Base-by-base conservation (phyloP, 1,140 invertebrate genomes). In the Drosophila cardini region DNA sequence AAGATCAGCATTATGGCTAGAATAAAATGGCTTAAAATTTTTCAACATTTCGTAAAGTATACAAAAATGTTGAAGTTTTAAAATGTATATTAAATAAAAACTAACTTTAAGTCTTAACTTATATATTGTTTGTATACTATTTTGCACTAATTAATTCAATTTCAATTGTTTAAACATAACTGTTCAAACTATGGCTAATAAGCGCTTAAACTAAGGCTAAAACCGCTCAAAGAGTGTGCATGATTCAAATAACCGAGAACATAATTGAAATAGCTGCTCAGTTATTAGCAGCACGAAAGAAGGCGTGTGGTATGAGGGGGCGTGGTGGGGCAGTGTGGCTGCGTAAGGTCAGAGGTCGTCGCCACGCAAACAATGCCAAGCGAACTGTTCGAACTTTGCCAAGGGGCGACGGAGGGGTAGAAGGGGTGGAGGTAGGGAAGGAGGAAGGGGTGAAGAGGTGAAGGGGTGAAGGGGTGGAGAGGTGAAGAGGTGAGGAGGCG, bases 251-350 rank as follows among this genome's bases (percentile, higher is more conserved):
- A 50, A 64, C 62, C 57, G 38, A 56, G 69, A 56, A 73, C 67
- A 84, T 84, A 80, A 84, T 84, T 84, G 46, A 85, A 80, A 80
- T 85, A 50, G 80, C 80, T 73, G 16, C 16, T 40, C 16, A 56
- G 15, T 45, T 63, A 48, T 61, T 53, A 36, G 36, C n/a, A 50
- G 42, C 32, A 34, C 69, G 21, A 26, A 3, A 26, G 21, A 4
- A 26, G 21, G 21, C 21, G 21, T 26, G 21, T 0, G 7, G 3
- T 36, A 56, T 38, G 0, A 10, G 2, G 42, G 9, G 9, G 46
- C 9, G 10, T 45, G 21, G 21, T 4, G 21, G 21, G 21, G 21
- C 4, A 4, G 2, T 26, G 21, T 26, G 21, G 21, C 21, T 26
- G 21, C 53, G 38, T 46, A 21, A 46, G 45, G 45, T 46, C 18